Conservation (phyloP, 2,888 invertebrate species). For the Ceramica pisi region DNA sequence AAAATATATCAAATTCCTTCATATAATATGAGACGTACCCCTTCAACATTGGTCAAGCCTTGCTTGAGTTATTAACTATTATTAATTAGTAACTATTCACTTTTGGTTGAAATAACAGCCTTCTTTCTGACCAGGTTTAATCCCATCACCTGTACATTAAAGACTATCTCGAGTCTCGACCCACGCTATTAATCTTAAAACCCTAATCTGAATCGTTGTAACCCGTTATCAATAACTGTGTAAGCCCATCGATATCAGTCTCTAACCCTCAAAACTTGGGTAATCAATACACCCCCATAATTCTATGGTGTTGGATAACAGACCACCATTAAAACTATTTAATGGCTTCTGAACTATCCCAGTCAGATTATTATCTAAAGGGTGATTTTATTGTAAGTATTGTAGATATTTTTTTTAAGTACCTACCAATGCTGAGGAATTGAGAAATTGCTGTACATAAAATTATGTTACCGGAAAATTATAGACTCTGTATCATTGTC, state of each 20-base stretch:
- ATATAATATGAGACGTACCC: too few species aligned
- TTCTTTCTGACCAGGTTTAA: background rate
- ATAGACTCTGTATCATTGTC: too few species aligned
- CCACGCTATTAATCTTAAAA: slow-evolving; percentile 11
- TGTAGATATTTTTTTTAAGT: background rate
- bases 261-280: slow-evolving; percentile 42
- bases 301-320: slow-evolving; percentile 46
- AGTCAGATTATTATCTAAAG: slow-evolving; percentile 14
- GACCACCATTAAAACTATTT: slow-evolving; percentile 59
- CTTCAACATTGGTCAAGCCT: too few species aligned
- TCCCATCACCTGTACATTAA: background rate
- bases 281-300: slow-evolving; percentile 51
- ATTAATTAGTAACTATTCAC: too few species aligned
- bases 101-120: too few species aligned
- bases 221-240: slow-evolving; percentile 36
- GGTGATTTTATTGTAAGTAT: background rate
- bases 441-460: too few species aligned
- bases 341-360: slow-evolving; percentile 47
- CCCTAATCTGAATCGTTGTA: background rate
- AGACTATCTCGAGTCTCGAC: background rate
- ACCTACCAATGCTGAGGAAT: too few species aligned
- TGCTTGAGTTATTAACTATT: too few species aligned
- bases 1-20: too few species aligned
- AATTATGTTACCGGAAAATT: too few species aligned
- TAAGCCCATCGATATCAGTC: slow-evolving; percentile 15